phyloP scores from a whole-genome alignment of 2,888 invertebrate species.

The Muscina levida region DNA sequence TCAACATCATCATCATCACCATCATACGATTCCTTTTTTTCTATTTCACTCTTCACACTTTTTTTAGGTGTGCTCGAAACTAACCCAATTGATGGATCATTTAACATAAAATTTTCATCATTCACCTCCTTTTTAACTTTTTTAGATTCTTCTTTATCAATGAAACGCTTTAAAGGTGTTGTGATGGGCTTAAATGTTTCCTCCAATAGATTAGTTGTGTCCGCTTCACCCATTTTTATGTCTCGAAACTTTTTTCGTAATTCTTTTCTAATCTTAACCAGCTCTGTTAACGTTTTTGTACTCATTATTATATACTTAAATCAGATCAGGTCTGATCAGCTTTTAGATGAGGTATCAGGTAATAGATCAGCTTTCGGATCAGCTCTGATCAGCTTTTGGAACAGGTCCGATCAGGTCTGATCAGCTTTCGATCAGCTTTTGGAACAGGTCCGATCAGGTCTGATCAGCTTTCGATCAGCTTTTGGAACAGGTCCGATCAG shows the following conservation, averaged over 20 bases:
- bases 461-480: background rate
- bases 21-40: too few species aligned
- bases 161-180: background rate
- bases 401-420: background rate
- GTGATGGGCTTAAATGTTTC: too few species aligned
- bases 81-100: too few species aligned
- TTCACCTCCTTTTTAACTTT: background rate
- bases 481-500: background rate
- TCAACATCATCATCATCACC: conserved; percentile 5
- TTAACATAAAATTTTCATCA: background rate
- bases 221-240: background rate
- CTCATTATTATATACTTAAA: too few species aligned
- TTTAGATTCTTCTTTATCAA: background rate
- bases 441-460: background rate
- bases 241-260: background rate
- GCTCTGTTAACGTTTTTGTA: background rate
- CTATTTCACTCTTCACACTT: too few species aligned
- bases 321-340: too few species aligned
- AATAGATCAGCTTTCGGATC: too few species aligned
- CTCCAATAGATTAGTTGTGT: background rate
- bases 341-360: too few species aligned
- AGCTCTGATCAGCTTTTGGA: background rate
- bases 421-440: background rate
- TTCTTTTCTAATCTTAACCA: background rate
- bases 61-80: too few species aligned